These are phyloP conservation scores for Balanococcus diminutus DNA, from an alignment of 2,888 invertebrate genomes.

Conservation along the genomic window DNA sequence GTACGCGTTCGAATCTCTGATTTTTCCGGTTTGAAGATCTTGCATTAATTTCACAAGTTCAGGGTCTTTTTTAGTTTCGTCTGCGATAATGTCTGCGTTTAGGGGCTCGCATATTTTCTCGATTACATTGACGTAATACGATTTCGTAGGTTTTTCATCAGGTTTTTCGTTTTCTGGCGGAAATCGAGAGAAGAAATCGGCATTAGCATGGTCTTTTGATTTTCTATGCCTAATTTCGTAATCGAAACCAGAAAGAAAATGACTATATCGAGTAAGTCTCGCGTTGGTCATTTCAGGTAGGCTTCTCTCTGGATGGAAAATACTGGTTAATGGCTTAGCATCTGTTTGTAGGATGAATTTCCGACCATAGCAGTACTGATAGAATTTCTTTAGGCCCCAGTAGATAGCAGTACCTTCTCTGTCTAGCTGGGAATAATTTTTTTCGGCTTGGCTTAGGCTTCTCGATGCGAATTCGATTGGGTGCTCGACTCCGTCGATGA, in stretches of 20 bases:
- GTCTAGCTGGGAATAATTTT: constrained; percentile 57
- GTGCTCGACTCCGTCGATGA: constrained; percentile 44
- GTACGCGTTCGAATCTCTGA: neutral
- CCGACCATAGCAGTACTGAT: neutral
- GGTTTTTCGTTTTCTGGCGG: neutral
- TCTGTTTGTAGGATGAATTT: neutral
- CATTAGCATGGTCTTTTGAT: neutral
- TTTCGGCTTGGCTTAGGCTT: constrained; percentile 50
- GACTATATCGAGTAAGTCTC: constrained; percentile 49
- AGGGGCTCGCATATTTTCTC: neutral
- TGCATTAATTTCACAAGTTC: neutral
- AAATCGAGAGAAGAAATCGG: constrained; percentile 23
- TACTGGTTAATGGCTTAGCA: neutral
- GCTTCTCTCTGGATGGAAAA: constrained; percentile 3
- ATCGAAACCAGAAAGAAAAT: constrained; percentile 41
- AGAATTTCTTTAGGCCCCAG: constrained; percentile 33
- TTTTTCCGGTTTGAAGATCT: neutral
- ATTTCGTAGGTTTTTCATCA: neutral
- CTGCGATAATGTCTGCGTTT: constrained; percentile 23
- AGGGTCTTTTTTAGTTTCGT: constrained; percentile 44
- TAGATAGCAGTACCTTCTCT: constrained; percentile 56
- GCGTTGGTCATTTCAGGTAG: constrained; percentile 1
- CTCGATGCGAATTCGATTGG: constrained; percentile 57
- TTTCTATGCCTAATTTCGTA: constrained; percentile 24
- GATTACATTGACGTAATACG: neutral